Evolutionary conservation across 1,140 invertebrate genomes (phyloP).

Genomic region (Neodiprion pinetum): DNA sequence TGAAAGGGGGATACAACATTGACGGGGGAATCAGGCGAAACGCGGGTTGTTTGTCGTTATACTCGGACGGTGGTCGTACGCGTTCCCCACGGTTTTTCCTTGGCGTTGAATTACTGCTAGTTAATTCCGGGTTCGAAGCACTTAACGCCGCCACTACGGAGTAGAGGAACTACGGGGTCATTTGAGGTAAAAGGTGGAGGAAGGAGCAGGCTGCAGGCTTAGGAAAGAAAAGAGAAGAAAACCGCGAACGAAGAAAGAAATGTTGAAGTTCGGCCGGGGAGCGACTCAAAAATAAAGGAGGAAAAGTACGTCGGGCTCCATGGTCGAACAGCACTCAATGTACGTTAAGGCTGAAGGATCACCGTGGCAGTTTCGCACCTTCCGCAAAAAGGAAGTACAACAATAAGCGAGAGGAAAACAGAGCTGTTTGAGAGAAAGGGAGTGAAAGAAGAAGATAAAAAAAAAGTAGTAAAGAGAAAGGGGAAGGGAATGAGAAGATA

Average conservation of each 20-base stretch:
- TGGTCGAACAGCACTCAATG: neutral
- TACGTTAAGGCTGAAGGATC: constrained; percentile 4
- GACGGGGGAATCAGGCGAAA: too few relatives aligned
- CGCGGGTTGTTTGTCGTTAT: too few relatives aligned
- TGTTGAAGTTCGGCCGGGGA: neutral
- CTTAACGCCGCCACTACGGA: neutral
- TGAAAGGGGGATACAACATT: too few relatives aligned
- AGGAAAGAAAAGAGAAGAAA: neutral
- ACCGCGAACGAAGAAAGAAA: neutral
- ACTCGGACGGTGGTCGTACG: too few relatives aligned
- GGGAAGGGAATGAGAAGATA: too few relatives aligned
- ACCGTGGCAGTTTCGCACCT: neutral
- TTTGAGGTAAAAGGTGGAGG: neutral
- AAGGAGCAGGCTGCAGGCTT: neutral
- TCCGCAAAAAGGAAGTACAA: neutral
- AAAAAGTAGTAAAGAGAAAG: too few relatives aligned
- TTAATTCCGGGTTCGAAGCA: constrained; percentile 2
- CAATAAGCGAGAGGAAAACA: neutral
- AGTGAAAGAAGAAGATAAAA: too few relatives aligned
- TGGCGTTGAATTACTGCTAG: neutral
- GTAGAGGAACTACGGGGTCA: neutral
- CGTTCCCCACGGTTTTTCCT: too few relatives aligned
- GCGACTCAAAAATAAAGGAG: neutral
- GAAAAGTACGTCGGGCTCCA: neutral
- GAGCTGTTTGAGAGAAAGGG: neutral